Percentiles rank a stretch among this genome's conserved stretches.
Conservation (phyloP, 2,113 vertebrate species). For the Ceuthmochares aereus region DNA sequence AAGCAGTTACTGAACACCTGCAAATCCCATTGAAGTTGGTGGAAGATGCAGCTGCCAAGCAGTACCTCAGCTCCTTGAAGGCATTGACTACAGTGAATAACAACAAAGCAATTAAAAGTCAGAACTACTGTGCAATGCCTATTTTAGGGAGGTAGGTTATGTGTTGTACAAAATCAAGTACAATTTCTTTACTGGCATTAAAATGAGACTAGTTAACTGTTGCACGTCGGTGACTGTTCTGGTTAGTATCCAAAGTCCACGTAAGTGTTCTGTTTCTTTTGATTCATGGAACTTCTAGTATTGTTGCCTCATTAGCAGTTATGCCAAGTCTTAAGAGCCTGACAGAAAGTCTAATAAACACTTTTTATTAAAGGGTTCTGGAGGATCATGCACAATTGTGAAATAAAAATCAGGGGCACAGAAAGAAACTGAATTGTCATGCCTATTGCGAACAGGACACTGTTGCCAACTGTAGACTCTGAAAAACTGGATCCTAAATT, state of each 20-base stretch:
- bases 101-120: background rate
- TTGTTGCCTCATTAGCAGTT: background rate
- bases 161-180: background rate
- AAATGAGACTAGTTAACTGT: background rate
- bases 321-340: background rate
- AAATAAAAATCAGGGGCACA: background rate
- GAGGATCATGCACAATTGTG: background rate
- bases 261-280: background rate
- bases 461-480: background rate
- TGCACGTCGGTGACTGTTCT: background rate
- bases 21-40: background rate
- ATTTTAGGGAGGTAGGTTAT: background rate
- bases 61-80: background rate
- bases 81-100: background rate
- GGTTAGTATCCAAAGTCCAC: background rate
- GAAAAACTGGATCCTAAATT: background rate
- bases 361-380: background rate
- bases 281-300: background rate
- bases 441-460: background rate
- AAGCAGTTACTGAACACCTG: background rate
- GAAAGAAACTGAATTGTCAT: background rate
- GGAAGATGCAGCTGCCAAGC: background rate
- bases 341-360: background rate
- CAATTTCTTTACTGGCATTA: background rate
- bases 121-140: background rate